These are phyloP conservation scores for Thumatha senex DNA, from an alignment of 2,888 invertebrate genomes.

Conservation along the genomic window DNA sequence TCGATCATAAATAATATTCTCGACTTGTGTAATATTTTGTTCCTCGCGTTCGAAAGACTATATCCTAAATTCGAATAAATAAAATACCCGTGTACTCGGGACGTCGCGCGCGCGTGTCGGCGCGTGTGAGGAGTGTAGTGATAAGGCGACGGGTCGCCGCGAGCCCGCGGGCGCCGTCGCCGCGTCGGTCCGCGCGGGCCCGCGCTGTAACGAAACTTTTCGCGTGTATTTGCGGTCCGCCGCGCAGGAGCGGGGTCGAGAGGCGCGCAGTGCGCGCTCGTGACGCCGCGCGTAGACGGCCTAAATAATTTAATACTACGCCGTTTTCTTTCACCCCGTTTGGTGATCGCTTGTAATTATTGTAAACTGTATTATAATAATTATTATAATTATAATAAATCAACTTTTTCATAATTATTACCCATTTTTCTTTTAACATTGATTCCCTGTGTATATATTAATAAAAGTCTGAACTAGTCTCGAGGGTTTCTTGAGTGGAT, in stretches of 20 bases:
- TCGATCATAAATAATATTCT: slow-evolving; percentile 82
- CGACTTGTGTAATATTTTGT: slow-evolving; percentile 83
- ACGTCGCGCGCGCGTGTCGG: slow-evolving; percentile 36
- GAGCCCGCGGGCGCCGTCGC: slow-evolving; percentile 11
- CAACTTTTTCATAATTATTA: slow-evolving; percentile 84
- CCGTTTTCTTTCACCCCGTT: slow-evolving; percentile 83
- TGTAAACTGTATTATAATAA: slow-evolving; percentile 84
- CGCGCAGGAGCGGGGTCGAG: slow-evolving; percentile 20
- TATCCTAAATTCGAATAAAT: slow-evolving; percentile 77
- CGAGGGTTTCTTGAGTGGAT: too few species aligned
- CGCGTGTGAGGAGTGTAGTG: slow-evolving; percentile 27
- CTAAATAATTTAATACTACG: slow-evolving; percentile 80
- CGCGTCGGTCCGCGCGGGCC: slow-evolving; percentile 1
- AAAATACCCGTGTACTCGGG: slow-evolving; percentile 52
- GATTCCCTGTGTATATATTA: neutral
- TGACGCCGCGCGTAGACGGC: slow-evolving; percentile 54
- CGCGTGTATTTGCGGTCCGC: slow-evolving; percentile 10
- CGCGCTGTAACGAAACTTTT: slow-evolving; percentile 8
- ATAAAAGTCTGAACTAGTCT: too few species aligned
- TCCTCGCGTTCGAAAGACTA: slow-evolving; percentile 83
- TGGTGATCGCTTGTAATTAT: slow-evolving; percentile 84
- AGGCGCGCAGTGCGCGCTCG: slow-evolving; percentile 42
- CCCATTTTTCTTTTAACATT: slow-evolving; percentile 58
- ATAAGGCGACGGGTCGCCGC: slow-evolving; percentile 15
- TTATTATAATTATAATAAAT: slow-evolving; percentile 83